Percentiles rank a stretch among this genome's conserved stretches.
phyloP scores from a whole-genome alignment of 2,888 invertebrate genomes.

The Cecidostiba fungosa region DNA sequence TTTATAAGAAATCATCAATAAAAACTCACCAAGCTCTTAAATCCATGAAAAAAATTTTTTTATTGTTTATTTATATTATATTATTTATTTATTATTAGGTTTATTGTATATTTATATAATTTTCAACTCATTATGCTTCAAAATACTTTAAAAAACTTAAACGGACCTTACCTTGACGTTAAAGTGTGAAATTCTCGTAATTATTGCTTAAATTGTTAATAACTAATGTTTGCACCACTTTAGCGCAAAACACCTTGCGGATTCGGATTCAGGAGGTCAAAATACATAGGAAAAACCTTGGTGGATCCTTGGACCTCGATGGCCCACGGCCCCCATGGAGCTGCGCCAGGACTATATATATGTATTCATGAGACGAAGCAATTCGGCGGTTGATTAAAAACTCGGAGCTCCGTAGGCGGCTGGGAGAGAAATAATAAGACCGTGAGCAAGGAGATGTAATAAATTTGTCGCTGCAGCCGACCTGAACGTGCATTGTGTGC shows the following conservation, averaged over 20 bases:
- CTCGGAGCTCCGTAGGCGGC: background rate
- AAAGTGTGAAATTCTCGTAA: background rate
- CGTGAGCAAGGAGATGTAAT: slow-evolving; percentile 13
- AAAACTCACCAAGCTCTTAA: too few species aligned
- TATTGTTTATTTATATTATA: too few species aligned
- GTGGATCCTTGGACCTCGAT: background rate
- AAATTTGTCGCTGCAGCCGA: slow-evolving; percentile 30
- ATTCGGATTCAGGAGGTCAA: slow-evolving; percentile 4
- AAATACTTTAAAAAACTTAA: background rate
- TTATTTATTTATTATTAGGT: background rate
- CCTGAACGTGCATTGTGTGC: slow-evolving; percentile 15
- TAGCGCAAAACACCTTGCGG: slow-evolving; percentile 10
- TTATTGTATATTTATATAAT: background rate
- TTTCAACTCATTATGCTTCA: too few species aligned
- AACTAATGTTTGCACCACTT: background rate
- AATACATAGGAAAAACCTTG: background rate
- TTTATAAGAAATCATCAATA: too few species aligned
- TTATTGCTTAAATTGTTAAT: background rate
- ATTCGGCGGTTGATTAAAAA: background rate
- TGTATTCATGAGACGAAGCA: background rate
- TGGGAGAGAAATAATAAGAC: background rate
- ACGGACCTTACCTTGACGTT: background rate
- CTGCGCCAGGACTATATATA: too few species aligned
- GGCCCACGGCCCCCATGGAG: background rate
- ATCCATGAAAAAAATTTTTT: too few species aligned